Base-by-base conservation (phyloP, 2,797 vertebrate genomes). In the Scolopax bukidnonensis region DNA sequence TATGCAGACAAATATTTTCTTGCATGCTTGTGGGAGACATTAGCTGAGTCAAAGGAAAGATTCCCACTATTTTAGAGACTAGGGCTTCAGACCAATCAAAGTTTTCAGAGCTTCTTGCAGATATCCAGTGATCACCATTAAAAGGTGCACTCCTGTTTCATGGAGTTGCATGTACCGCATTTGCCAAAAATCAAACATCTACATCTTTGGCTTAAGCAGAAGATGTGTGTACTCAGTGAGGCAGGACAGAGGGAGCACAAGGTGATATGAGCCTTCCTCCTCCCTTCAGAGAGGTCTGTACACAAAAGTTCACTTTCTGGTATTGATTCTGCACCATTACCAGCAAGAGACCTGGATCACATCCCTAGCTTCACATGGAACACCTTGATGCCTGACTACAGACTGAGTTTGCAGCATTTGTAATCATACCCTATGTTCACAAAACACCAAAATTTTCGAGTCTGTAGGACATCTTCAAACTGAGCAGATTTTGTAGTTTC, bases 101-200 rank as follows among this genome's bases (percentile, higher is more conserved):
- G 32, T 23, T 84, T 81, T 63, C n/a, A 63, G 57, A 89, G 61
- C 2, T 15, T 56, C 38, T 84, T 82, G 47, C 60, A 89, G 65
- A 30, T 76, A n/a, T 75, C 73, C 80, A 73, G 16, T 28, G 17
- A 57, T 16, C 51, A 67, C 32, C 18, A 36, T 33, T 67, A 48
- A 76, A 89, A 69, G 4, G 8, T 25, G 8, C 0, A 0, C 23
- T 45, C 25, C 36, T 8, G 5, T 76, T 90, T 74, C 14, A 51
- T 12, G 17, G n/a, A 50, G 13, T 41, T 50, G 11, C 21, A 54
- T 0, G 0, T 24, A 38, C 28, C 65, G 15, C 8, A 3, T 38
- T 78, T 84, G 13, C 68, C 67, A 91, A 84, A 95, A 90, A 36
- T 13, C n/a, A 53, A 28, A 13, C 40, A 17, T 41, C 36, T 36